Evolutionary conservation across 1,140 invertebrate genomes (phyloP).

Genomic region (Brachionus plicatilis): DNA sequence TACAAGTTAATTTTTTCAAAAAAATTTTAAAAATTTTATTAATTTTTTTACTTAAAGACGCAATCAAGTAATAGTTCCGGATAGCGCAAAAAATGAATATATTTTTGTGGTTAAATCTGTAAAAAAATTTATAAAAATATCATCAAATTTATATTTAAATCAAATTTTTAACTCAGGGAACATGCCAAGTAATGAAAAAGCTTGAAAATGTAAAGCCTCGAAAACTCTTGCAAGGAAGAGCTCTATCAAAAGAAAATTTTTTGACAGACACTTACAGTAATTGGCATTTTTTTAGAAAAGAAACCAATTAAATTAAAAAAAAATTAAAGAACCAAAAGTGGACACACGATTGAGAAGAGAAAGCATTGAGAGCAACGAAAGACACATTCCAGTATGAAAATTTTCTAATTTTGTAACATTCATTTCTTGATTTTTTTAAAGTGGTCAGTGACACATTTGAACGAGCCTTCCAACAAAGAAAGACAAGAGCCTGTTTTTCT

Average conservation of each 20-base stretch:
- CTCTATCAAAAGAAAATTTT: constrained; percentile 16
- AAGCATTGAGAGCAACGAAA: neutral
- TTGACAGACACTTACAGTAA: constrained; percentile 6
- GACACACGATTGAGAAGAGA: neutral
- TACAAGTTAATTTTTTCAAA: constrained; percentile 5
- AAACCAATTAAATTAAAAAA: too few relatives aligned
- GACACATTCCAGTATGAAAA: neutral
- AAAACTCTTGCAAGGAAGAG: neutral
- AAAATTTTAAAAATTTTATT: neutral
- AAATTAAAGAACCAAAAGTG: neutral
- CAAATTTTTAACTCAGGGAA: neutral
- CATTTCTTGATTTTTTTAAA: neutral
- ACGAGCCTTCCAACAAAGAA: neutral
- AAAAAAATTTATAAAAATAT: neutral
- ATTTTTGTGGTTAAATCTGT: constrained; percentile 22
- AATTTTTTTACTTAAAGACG: neutral
- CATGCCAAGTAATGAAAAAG: constrained; percentile 38
- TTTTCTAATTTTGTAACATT: neutral
- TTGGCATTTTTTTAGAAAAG: neutral
- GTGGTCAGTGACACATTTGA: constrained; percentile 22
- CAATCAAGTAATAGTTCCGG: constrained; percentile 9
- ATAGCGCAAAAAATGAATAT: neutral
- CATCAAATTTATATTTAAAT: neutral
- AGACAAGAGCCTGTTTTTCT: constrained; percentile 8
- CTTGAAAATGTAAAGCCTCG: constrained; percentile 12